phyloP scores from a whole-genome alignment of 2,797 vertebrate species.

The Lacerta bilineata region DNA sequence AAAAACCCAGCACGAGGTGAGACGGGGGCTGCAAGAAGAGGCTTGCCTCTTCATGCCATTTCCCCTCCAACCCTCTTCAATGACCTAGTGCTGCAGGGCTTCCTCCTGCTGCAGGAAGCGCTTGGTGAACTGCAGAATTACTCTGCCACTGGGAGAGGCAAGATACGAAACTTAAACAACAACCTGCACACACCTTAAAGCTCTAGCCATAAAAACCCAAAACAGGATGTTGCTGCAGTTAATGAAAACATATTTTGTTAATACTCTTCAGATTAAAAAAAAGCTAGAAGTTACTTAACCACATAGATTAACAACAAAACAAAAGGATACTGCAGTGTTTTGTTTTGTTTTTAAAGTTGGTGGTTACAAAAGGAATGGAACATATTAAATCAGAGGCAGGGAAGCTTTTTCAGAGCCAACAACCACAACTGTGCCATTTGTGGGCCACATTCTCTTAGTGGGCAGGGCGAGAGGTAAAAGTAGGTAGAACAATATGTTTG shows the following conservation, averaged over 20 bases:
- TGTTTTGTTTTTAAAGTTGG: neutral
- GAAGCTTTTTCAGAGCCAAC: too few relatives aligned
- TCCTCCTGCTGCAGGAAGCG: too few relatives aligned
- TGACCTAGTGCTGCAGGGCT: neutral
- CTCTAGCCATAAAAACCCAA: conserved; percentile 3
- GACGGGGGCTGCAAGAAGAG: too few relatives aligned
- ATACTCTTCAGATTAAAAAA: conserved; percentile 24
- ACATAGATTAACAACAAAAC: neutral
- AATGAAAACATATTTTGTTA: conserved; percentile 14
- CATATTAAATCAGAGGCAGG: neutral
- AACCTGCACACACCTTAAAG: neutral
- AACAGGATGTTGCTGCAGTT: conserved; percentile 71
- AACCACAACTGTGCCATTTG: too few relatives aligned
- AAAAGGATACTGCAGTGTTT: neutral
- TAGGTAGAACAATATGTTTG: too few relatives aligned
- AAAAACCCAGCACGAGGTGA: too few relatives aligned
- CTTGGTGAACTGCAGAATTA: neutral
- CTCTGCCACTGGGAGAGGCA: neutral
- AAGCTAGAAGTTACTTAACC: neutral
- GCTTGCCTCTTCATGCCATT: too few relatives aligned
- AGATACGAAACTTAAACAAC: neutral
- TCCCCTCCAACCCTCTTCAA: too few relatives aligned
- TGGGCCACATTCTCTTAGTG: too few relatives aligned
- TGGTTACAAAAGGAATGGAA: neutral
- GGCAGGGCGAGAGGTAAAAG: too few relatives aligned